Evolutionary conservation across 1,140 invertebrate species (phyloP), one percentile per base, ranked within the genome.

Genomic region (Ephestia elutella): DNA sequence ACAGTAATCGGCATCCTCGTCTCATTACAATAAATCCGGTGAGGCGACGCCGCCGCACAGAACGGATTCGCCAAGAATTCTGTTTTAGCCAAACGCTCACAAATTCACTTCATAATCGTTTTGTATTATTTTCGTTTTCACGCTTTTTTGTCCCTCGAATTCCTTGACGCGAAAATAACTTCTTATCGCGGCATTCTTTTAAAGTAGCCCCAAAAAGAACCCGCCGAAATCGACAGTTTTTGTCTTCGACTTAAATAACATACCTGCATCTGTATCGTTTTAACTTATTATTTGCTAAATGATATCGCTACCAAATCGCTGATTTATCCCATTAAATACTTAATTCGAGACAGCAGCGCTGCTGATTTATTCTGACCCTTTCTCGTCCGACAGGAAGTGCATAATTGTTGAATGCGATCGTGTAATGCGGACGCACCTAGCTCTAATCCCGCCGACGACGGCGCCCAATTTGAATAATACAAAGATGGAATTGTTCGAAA

Each of bases 111-210:
- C 76, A 84, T 76, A 78, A n/a, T 80, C 69, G 70, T 85, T 87
- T 87, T 87, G 80, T 86, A 80, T 84, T 85, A 85, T 87, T 87
- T 87, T 86, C 65, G 77, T 85, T 86, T 87, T 87, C 82, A 87
- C 85, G 82, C 85, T 78, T 87, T 87, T 87, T 87, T 87, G 77
- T 76, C 77, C 71, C 71, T 69, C 76, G 76, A 78, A 87, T 87
- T 86, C 81, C 72, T 78, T 80, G 82, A 86, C 76, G 82, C 80
- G 77, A 87, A 87, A 85, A 87, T 85, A 85, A 87, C 80, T 82
- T 73, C 82, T 87, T 87, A 87, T 86, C 82, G 81, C 78, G 80
- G 81, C 80, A 82, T 82, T 82, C 84, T 70, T 86, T 82, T 81
- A 82, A 82, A 80, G 82, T 75, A 75, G 72, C 74, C 75, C 75